Evolutionary conservation across 2,113 vertebrate species (phyloP).

Genomic region (Eretmochelys imbricata): DNA sequence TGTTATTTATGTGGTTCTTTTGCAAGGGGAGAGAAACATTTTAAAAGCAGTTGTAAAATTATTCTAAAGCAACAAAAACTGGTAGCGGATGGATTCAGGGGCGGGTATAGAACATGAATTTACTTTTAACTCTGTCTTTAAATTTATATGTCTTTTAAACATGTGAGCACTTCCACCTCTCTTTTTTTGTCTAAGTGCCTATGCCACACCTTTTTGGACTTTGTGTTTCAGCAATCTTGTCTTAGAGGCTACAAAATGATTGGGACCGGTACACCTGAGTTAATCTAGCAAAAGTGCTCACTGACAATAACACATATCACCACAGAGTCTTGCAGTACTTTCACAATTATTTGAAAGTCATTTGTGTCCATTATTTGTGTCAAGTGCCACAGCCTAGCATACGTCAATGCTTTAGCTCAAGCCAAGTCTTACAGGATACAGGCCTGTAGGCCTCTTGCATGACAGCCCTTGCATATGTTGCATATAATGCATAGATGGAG

Average conservation of each 20-base stretch:
- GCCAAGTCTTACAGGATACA: too few relatives aligned
- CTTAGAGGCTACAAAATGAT: rapidly evolving
- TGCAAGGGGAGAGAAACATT: neutral
- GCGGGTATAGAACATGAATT: neutral
- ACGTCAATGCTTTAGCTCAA: too few relatives aligned
- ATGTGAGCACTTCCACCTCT: neutral
- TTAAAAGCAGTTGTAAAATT: neutral
- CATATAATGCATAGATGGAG: too few relatives aligned
- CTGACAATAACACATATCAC: neutral
- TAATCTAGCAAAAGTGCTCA: neutral
- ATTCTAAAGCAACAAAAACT: neutral
- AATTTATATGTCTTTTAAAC: neutral
- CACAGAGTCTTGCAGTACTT: neutral
- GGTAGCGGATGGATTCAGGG: neutral
- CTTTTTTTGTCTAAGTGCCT: neutral
- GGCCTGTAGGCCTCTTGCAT: too few relatives aligned
- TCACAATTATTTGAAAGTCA: too few relatives aligned
- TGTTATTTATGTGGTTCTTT: neutral
- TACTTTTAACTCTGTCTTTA: neutral
- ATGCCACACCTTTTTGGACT: neutral
- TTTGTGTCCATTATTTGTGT: too few relatives aligned
- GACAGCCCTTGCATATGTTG: too few relatives aligned
- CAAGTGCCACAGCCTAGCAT: too few relatives aligned
- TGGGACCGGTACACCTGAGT: neutral
- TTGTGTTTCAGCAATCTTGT: neutral